These are phyloP conservation scores for Vesta saturnalis DNA, from an alignment of 2,888 invertebrate species.

Conservation along the genomic window DNA sequence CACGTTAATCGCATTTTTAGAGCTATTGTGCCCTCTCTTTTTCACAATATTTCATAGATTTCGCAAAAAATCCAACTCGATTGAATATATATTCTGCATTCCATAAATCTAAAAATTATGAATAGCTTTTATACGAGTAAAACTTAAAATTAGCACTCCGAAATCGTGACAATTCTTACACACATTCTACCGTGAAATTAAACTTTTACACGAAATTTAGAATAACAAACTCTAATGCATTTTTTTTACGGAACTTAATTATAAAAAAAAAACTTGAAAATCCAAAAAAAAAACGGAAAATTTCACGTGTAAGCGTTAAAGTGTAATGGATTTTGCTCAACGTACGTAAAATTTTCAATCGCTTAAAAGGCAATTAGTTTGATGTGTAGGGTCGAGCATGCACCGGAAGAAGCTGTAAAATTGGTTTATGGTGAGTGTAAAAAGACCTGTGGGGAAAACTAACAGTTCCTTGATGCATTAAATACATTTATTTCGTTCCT, in stretches of 20 bases:
- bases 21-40: constrained; percentile 20
- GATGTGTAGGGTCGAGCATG: constrained; percentile 39
- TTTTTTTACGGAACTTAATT: constrained; percentile 28
- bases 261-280: too few species aligned
- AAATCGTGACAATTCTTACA: constrained; percentile 41
- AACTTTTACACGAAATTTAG: constrained; percentile 36
- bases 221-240: background rate
- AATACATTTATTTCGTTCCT: constrained; percentile 21
- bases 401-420: constrained; percentile 43
- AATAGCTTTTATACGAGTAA: constrained; percentile 39
- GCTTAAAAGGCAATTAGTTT: constrained; percentile 44
- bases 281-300: background rate
- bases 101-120: constrained; percentile 47
- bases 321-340: constrained; percentile 35
- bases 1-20: constrained; percentile 49
- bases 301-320: constrained; percentile 18
- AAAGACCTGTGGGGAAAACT: constrained; percentile 40
- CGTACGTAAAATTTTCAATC: constrained; percentile 41
- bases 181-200: constrained; percentile 43
- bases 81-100: constrained; percentile 36
- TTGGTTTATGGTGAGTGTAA: constrained; percentile 43
- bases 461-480: constrained; percentile 32
- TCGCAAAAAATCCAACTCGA: constrained; percentile 24
- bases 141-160: constrained; percentile 43
- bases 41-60: constrained; percentile 24